Base-by-base conservation (phyloP, 2,113 vertebrate genomes). In the Argyrosomus japonicus region DNA sequence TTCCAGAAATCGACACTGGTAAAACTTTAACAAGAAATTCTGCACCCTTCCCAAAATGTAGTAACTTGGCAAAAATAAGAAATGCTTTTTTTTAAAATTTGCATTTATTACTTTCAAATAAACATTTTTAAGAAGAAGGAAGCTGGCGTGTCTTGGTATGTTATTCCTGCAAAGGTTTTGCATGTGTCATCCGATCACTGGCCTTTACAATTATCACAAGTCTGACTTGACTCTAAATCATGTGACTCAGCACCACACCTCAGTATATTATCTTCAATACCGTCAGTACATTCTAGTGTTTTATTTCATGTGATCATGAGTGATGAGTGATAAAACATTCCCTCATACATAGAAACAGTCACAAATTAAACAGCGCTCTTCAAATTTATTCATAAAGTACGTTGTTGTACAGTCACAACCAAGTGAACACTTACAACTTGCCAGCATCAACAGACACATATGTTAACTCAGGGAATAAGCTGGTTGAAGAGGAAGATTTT, bases 331-430 rank as follows among this genome's bases (percentile, higher is more conserved):
- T 13, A 45, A 53, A 70, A 64, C 8, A 23, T 29, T 45, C 4
- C 17, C 3, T 65, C 2, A 50, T 47, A n/a, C 4, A 1, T 19
- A 78, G 54, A 68, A 5, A 69, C 47, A 70, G n/a, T 63, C 29
- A 53, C 18, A 82, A 43, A 18, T 40, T 61, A 70, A 64, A 71
- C 56, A 62, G 48, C 4, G 3, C 23, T 63, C 23, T 60, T 75
- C 10, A 54, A 23, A 53, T 77, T 27, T 87, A 81, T 9, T 81
- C 23, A 11, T 62, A 18, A 70, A 54, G 32, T 15, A 73, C 45
- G 14, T 19, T 58, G 6, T 2, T 1, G 2, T 83, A 75, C 25
- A 75, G 47, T 71, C 21, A 68, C 32, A 71, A 54, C 29, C 48
- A 73, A 50, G 2, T 23, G 61, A 54, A 21, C 18, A 62, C 32